These are phyloP conservation scores for Drosophila paracracens DNA, from an alignment of 2,888 invertebrate genomes.

Conservation along the genomic window DNA sequence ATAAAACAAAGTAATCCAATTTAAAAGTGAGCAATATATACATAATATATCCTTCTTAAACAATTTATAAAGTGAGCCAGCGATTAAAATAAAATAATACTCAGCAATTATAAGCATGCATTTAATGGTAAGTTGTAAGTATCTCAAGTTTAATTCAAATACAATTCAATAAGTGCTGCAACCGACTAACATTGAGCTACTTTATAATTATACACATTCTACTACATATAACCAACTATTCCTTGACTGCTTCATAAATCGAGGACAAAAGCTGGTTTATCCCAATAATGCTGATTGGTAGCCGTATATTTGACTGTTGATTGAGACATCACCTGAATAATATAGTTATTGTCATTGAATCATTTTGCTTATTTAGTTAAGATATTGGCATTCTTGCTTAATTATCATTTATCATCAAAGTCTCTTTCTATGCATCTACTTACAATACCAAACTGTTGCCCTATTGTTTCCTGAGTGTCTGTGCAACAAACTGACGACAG, in stretches of 20 bases:
- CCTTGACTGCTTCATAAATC: background rate
- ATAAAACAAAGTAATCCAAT: background rate
- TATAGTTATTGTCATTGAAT: background rate
- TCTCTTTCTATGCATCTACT: background rate
- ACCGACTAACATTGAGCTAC: background rate
- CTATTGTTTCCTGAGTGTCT: background rate
- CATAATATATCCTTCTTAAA: background rate
- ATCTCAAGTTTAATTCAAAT: background rate
- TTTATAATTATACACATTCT: background rate
- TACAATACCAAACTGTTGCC: background rate
- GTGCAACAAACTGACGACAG: conserved; percentile 10
- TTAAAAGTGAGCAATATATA: background rate
- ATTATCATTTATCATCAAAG: background rate
- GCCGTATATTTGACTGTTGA: background rate
- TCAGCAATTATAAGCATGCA: background rate
- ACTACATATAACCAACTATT: background rate
- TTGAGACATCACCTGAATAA: background rate
- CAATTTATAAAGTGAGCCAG: background rate
- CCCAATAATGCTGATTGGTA: background rate
- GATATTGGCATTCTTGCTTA: background rate
- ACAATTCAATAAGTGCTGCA: too few species aligned
- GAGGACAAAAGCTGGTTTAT: background rate
- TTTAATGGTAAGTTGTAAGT: background rate
- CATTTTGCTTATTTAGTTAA: background rate
- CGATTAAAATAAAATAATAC: background rate